A percentile compares a stretch with the other conserved stretches of the same genome.
These are phyloP conservation scores for Rhinoderma darwinii DNA, from an alignment of 2,113 vertebrate species.

Conservation along the genomic window DNA sequence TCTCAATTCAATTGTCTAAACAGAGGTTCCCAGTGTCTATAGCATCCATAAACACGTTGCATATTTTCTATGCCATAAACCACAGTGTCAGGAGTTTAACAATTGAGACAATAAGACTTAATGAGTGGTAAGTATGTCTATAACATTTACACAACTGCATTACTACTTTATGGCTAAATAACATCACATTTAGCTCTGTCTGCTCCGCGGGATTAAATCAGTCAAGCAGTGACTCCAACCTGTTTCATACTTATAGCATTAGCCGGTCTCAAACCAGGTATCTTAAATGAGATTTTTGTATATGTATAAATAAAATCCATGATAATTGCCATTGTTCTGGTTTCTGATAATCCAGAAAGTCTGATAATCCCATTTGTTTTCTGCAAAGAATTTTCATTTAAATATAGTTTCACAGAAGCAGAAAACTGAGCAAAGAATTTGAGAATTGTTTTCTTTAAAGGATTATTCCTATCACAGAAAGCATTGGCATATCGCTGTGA, in stretches of 20 bases:
- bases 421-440: too few relatives aligned
- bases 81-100: slow-evolving; percentile 35
- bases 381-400: too few relatives aligned
- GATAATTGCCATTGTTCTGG: neutral
- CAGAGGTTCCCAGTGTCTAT: neutral
- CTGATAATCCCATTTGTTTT: too few relatives aligned
- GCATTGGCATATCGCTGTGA: too few relatives aligned
- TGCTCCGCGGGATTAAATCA: slow-evolving; percentile 23
- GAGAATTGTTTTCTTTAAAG: too few relatives aligned
- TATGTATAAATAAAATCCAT: neutral
- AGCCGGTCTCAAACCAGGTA: neutral
- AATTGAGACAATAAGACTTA: slow-evolving; percentile 23
- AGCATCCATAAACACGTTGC: slow-evolving; percentile 21
- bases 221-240: slow-evolving; percentile 1
- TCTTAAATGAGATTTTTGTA: too few relatives aligned
- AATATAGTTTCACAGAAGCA: too few relatives aligned
- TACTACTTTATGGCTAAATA: slow-evolving; percentile 25
- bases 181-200: slow-evolving; percentile 16
- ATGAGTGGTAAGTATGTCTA: slow-evolving; percentile 37
- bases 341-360: too few relatives aligned
- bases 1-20: neutral
- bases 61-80: slow-evolving; percentile 48
- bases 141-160: slow-evolving; percentile 40
- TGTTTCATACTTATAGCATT: slow-evolving; percentile 9
- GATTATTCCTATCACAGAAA: too few relatives aligned